These are phyloP conservation scores for Drosophila tropicalis DNA, from an alignment of 1,140 invertebrate genomes.

Conservation along the genomic window DNA sequence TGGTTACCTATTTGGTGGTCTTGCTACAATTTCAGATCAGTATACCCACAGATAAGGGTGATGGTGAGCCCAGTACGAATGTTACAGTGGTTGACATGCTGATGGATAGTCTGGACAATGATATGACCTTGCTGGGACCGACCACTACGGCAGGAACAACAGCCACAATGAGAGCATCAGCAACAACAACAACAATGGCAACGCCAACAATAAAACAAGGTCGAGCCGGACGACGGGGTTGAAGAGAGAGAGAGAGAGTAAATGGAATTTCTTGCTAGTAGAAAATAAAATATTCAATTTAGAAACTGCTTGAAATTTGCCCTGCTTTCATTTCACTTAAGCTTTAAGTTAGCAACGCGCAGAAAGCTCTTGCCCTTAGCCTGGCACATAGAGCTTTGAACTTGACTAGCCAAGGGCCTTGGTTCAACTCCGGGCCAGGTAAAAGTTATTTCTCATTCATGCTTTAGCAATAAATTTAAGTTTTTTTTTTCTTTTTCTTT, in stretches of 20 bases:
- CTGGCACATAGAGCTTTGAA: conserved; percentile 92
- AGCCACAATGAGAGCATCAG: conserved; percentile 26
- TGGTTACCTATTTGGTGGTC: conserved; percentile 89
- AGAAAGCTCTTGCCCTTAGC: neutral
- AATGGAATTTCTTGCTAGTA: conserved; percentile 3
- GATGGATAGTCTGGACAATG: conserved; percentile 64
- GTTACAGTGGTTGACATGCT: conserved; percentile 61
- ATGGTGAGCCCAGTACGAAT: conserved; percentile 42
- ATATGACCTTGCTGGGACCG: conserved; percentile 56
- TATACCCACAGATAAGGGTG: conserved; percentile 84
- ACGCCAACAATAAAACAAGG: conserved; percentile 27
- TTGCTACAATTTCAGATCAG: conserved; percentile 89
- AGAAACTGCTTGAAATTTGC: conserved; percentile 20
- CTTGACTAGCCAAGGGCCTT: conserved; percentile 90
- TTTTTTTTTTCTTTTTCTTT: neutral
- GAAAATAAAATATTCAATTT: conserved; percentile 13
- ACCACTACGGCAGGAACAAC: conserved; percentile 29
- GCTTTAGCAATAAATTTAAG: too few relatives aligned
- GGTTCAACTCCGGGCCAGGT: conserved; percentile 87
- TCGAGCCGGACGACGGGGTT: conserved; percentile 54
- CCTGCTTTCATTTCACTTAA: neutral
- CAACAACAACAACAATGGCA: conserved; percentile 16
- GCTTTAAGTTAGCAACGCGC: neutral
- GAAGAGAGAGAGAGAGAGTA: conserved; percentile 15
- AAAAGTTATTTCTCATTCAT: conserved; percentile 75